These are phyloP conservation scores for Ardeotis arabs DNA, from an alignment of 2,113 vertebrate genomes.

Conservation along the genomic window DNA sequence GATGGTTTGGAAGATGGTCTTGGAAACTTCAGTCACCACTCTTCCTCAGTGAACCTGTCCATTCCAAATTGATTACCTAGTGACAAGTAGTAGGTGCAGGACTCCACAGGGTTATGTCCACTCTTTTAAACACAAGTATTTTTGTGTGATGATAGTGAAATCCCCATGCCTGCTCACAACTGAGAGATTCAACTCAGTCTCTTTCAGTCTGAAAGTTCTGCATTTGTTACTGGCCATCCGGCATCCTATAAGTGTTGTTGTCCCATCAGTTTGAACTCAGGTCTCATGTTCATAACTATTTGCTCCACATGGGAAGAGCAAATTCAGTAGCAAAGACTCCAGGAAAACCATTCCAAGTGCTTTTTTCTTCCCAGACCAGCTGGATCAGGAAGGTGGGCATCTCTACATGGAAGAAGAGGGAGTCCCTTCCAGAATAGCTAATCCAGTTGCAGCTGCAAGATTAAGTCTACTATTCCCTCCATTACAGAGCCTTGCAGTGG, in stretches of 20 bases:
- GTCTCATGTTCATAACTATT: background rate
- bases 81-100: background rate
- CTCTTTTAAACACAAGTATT: background rate
- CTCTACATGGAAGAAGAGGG: background rate
- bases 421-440: background rate
- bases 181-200: background rate
- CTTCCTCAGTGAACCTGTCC: background rate
- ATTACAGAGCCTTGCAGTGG: background rate
- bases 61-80: background rate
- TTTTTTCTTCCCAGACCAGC: background rate
- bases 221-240: background rate
- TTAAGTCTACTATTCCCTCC: background rate
- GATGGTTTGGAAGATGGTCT: background rate
- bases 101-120: too few species aligned
- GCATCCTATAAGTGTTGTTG: background rate
- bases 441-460: background rate
- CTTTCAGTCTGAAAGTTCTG: background rate
- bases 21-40: background rate
- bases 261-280: background rate
- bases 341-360: background rate
- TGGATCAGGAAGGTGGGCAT: background rate
- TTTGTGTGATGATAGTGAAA: background rate
- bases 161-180: background rate
- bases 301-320: background rate
- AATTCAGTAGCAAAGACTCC: background rate